Base-by-base conservation (phyloP, 1,140 invertebrate genomes). In the Protaetia brevitarsis region DNA sequence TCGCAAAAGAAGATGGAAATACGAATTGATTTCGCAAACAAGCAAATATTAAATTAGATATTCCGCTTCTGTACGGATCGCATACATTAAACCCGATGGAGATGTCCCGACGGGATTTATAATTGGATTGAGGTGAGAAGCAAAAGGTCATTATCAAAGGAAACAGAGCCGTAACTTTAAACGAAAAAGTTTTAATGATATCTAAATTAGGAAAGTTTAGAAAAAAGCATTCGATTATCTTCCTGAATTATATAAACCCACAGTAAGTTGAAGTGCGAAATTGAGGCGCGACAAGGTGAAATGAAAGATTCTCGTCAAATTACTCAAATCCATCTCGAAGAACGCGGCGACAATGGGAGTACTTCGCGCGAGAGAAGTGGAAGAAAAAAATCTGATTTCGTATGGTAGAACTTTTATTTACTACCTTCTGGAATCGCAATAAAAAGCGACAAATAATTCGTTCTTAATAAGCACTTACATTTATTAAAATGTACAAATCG, bases 131-230 rank as follows among this genome's bases (percentile, higher is more conserved):
- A 61, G 34, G 59, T 34, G 59, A 61, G 34, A 61, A 30, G 27
- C 34, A 16, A 21, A 61, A 31, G 59, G 59, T 61, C 34, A 61
- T 61, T 61, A 29, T 61, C 29, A 61, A 36, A 61, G 59, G 11
- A 23, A 51, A 51, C 41, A 51, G 16, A 51, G 41, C 6, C 13
- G 13, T 19, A 51, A 51, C 19, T 26, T 34, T 51, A 67, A 67
- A 51, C 59, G 61, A 67, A 67, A 67, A 67, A 67, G 61, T 63
- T 67, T 67, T 67, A 67, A 64, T 56, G 66, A 51, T 58, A 63
- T 45, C 36, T n/a, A 67, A 67, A 64, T 63, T 67, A 64, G 19
- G 26, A 67, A 67, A 67, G 28, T 63, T 57, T 67, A 21, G 19
- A 8, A 21, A 36, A 30, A 64, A 64, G 29, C 29, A 61, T 61